Evolutionary conservation across 2,797 vertebrate genomes (phyloP).

Genomic region (Coregonus sp.): DNA sequence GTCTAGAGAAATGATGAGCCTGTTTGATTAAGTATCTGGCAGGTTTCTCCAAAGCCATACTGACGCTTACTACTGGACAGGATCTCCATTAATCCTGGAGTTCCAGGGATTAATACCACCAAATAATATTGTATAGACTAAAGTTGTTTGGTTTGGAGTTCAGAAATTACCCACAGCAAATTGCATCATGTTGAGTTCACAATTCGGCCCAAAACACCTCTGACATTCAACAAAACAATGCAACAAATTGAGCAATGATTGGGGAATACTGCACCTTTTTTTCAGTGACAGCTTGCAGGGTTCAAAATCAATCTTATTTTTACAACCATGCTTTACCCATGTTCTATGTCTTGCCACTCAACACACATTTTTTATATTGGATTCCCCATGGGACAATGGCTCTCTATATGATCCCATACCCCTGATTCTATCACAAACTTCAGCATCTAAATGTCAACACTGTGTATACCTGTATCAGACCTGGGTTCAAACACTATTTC

Average conservation of each 20-base stretch:
- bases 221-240: neutral
- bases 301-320: slow-evolving; percentile 1
- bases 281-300: neutral
- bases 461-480: too few species aligned
- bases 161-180: neutral
- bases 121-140: neutral
- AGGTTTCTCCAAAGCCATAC: slow-evolving; percentile 35
- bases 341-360: slow-evolving; percentile 2
- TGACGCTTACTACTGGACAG: slow-evolving; percentile 14
- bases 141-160: slow-evolving; percentile 1
- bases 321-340: neutral
- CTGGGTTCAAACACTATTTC: too few species aligned
- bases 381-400: neutral
- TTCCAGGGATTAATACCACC: slow-evolving; percentile 11
- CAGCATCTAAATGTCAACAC: neutral
- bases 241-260: neutral
- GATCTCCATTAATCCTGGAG: neutral
- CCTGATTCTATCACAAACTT: neutral
- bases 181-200: neutral
- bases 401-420: neutral
- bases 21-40: slow-evolving; percentile 61
- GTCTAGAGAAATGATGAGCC: slow-evolving; percentile 44
- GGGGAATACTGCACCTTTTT: neutral
- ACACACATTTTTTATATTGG: neutral
- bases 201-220: neutral